These are phyloP conservation scores for Diploptera punctata DNA, from an alignment of 2,888 invertebrate species.

Conservation along the genomic window DNA sequence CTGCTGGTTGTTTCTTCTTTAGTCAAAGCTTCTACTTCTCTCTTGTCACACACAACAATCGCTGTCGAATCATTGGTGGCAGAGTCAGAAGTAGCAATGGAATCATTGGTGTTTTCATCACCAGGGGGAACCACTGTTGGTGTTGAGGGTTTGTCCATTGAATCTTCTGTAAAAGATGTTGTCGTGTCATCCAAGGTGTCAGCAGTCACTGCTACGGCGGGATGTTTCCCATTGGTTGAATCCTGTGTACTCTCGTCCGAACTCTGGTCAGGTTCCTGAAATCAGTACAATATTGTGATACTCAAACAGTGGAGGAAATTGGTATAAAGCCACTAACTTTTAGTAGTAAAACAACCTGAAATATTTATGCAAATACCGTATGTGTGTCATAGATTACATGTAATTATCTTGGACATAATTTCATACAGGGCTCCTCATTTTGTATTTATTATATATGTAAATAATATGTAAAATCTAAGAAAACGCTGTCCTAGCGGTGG, in stretches of 20 bases:
- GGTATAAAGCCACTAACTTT: too few species aligned
- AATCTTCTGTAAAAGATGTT: slow-evolving; percentile 78
- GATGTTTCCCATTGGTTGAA: slow-evolving; percentile 58
- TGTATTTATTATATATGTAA: too few species aligned
- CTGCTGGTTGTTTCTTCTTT: slow-evolving; percentile 36
- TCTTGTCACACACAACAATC: slow-evolving; percentile 18
- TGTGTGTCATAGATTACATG: too few species aligned
- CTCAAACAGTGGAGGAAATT: too few species aligned
- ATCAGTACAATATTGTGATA: background rate
- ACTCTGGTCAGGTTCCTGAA: slow-evolving; percentile 52
- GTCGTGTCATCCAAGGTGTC: slow-evolving; percentile 70
- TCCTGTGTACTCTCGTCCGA: slow-evolving; percentile 84
- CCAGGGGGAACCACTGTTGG: slow-evolving; percentile 52
- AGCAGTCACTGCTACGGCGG: slow-evolving; percentile 54
- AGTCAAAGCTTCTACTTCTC: background rate
- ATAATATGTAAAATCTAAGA: too few species aligned
- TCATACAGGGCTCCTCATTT: too few species aligned
- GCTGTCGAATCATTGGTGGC: slow-evolving; percentile 44
- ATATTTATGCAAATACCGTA: too few species aligned
- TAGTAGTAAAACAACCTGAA: too few species aligned
- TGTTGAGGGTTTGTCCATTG: slow-evolving; percentile 70
- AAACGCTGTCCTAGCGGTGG: too few species aligned
- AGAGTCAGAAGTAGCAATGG: slow-evolving; percentile 47
- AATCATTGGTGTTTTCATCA: slow-evolving; percentile 48
- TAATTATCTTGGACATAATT: too few species aligned